Evolutionary conservation across 2,797 vertebrate genomes (phyloP).

Genomic region (Sylvilagus floridanus): DNA sequence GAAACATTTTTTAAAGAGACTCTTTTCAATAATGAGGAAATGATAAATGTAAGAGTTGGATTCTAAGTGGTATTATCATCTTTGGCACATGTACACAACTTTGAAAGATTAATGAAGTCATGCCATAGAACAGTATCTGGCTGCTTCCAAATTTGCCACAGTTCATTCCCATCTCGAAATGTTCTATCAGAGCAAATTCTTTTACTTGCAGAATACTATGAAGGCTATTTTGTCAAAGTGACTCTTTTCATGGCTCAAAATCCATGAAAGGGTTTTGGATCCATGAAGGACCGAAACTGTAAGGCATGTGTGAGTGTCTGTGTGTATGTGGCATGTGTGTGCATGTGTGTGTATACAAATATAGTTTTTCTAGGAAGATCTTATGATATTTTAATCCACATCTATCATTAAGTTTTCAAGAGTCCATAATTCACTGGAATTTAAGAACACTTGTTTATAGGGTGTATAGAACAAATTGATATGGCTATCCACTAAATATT

Average conservation of each 20-base stretch:
- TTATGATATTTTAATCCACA: constrained; percentile 19
- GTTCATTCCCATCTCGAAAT: constrained; percentile 36
- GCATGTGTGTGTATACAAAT: not conserved
- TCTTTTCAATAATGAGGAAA: constrained; percentile 11
- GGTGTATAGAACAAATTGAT: not conserved
- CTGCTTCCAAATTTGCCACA: not conserved
- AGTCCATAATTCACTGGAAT: not conserved
- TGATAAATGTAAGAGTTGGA: not conserved
- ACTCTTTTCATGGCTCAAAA: not conserved
- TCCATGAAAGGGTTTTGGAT: not conserved
- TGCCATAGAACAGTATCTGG: not conserved
- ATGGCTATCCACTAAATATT: not conserved
- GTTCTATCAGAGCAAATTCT: not conserved
- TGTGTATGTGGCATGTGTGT: not conserved
- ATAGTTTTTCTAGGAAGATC: not conserved
- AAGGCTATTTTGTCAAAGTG: not conserved
- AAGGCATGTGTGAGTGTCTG: not conserved
- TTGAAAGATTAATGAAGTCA: constrained; percentile 54
- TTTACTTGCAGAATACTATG: not conserved
- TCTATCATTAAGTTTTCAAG: constrained; percentile 3
- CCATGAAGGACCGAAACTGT: not conserved
- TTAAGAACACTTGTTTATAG: constrained; percentile 1
- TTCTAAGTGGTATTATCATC: constrained; percentile 10
- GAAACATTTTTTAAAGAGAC: not conserved
- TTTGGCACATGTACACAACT: not conserved